Percentiles rank a stretch among this genome's conserved stretches.
Conservation (phyloP, 2,797 vertebrate genomes). For the Anableps anableps region DNA sequence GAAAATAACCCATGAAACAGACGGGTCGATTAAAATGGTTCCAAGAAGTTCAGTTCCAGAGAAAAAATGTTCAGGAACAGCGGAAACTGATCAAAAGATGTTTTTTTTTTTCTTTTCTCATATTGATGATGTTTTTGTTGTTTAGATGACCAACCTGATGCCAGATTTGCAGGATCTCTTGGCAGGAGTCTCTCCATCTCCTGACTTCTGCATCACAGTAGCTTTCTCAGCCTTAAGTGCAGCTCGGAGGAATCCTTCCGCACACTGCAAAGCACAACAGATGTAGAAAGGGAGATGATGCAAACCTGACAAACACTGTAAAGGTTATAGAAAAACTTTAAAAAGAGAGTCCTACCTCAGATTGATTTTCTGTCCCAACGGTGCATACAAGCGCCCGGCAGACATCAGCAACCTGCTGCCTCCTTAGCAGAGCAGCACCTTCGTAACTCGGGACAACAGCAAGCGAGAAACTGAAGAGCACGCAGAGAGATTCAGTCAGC, state of each 20-base stretch:
- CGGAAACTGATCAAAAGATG: not conserved
- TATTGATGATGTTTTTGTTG: slow-evolving; percentile 46
- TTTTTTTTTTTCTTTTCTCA: not conserved
- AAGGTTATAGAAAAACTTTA: not conserved
- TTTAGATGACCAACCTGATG: slow-evolving; percentile 63
- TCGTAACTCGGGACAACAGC: slow-evolving; percentile 88
- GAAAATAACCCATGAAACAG: not conserved
- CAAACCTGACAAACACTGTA: not conserved
- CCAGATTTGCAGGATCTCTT: slow-evolving; percentile 84
- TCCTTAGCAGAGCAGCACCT: slow-evolving; percentile 83
- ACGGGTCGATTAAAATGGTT: not conserved
- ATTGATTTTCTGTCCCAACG: slow-evolving; percentile 84
- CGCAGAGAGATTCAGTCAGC: slow-evolving; percentile 84
- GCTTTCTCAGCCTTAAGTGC: slow-evolving; percentile 84
- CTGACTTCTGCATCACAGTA: slow-evolving; percentile 72
- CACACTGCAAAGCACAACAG: slow-evolving; percentile 78
- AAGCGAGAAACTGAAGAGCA: slow-evolving; percentile 87
- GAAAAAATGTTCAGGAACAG: not conserved
- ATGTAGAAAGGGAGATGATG: not conserved
- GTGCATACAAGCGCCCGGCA: slow-evolving; percentile 83
- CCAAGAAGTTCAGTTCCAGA: not conserved
- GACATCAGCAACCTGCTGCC: slow-evolving; percentile 80
- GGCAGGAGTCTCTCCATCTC: slow-evolving; percentile 80
- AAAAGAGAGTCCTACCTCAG: slow-evolving; percentile 75
- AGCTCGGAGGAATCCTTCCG: slow-evolving; percentile 86